Conservation (phyloP, 2,888 invertebrate species). For the Orthosia cruda region DNA sequence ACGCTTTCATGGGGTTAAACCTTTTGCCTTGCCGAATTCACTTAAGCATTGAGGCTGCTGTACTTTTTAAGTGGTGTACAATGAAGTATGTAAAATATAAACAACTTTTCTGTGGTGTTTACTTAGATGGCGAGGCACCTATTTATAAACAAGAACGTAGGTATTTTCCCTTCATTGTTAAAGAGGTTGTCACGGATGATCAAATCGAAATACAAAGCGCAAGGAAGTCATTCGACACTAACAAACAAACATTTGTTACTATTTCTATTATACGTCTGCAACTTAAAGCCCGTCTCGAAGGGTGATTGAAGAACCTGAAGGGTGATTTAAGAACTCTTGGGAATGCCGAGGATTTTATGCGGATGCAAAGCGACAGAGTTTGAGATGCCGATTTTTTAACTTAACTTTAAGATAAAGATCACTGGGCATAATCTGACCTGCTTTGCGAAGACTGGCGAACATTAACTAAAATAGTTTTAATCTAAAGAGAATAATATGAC, state of each 20-base stretch:
- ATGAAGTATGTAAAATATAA: too few relatives aligned
- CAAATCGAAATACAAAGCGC: background rate
- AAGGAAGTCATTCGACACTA: background rate
- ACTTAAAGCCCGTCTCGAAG: background rate
- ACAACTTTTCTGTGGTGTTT: background rate
- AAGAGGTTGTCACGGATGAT: background rate
- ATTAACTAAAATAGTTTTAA: too few relatives aligned
- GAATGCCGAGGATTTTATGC: conserved; percentile 11
- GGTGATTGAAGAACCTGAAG: background rate
- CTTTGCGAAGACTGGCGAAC: too few relatives aligned
- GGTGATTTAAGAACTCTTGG: background rate
- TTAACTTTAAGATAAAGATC: background rate
- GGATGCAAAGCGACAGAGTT: conserved; percentile 4
- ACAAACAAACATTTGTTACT: background rate
- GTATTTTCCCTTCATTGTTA: background rate
- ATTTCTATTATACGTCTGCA: background rate
- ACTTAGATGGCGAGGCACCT: background rate
- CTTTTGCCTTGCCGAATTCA: too few relatives aligned
- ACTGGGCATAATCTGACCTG: too few relatives aligned
- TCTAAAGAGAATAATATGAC: too few relatives aligned
- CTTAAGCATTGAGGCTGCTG: too few relatives aligned
- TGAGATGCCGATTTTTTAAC: background rate
- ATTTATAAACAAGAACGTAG: background rate
- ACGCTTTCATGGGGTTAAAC: too few relatives aligned
- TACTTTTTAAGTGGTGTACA: too few relatives aligned